Evolutionary conservation across 2,888 invertebrate genomes (phyloP), one percentile per base, ranked within the genome.

Genomic region (Hirtodrosophila cameraria): DNA sequence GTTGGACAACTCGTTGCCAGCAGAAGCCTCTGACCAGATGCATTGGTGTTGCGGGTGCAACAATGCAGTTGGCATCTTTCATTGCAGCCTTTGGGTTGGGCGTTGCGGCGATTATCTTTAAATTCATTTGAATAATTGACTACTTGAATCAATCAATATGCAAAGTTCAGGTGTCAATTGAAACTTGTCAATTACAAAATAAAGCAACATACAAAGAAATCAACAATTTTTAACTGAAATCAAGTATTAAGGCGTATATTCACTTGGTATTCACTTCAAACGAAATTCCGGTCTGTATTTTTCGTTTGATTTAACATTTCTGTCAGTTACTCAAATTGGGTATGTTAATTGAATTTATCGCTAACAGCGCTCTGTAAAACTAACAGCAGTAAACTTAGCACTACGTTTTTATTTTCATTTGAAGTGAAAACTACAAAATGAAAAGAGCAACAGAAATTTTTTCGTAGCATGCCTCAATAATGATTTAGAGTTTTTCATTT

Each of bases 31-130:
- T 46, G 45, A 43, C 42, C 52, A 43, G 41, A 36, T n/a, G n/a
- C n/a, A n/a, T n/a, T n/a, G n/a, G 35, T 39, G 78, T 79, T 81
- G 78, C 81, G 78, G 78, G 75, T 75, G 75, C 72, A 59, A 38
- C 46, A 35, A 48, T 48, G 72, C 55, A 28, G 27, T 35, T 38
- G 45, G 23, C 45, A 67, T 55, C 67, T 61, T 66, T 66, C 15
- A 12, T 52, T 50, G 55, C 30, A 25, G 7, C 33, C 25, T 13
- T 43, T 36, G 67, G 66, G 57, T 36, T 65, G 57, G 30, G 36
- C 11, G 27, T 31, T 35, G 36, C 18, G 27, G 18, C 49, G 30
- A 48, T 31, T 20, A 33, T 11, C 3, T 18, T 35, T 27, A n/a
- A 43, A 49, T 31, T 41, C 45, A 15, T 11, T 33, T 46, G 27